Conservation (phyloP, 2,888 invertebrate species). For the Conus canariensis region DNA sequence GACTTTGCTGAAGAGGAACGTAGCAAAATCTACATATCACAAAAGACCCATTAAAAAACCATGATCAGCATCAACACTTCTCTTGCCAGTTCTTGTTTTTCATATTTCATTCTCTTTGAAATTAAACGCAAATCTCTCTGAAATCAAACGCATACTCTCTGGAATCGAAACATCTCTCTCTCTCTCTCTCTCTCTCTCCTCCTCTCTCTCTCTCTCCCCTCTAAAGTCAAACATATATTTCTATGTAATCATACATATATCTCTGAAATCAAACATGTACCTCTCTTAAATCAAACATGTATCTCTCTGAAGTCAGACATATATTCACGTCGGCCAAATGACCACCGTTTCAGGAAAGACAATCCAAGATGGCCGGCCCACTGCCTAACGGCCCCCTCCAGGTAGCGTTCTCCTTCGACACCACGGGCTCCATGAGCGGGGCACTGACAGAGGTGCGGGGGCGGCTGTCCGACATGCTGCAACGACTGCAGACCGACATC, state of each 20-base stretch:
- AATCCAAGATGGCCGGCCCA: conserved; percentile 24
- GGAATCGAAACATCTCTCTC: not conserved
- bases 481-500: conserved; percentile 73
- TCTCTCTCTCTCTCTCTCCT: not conserved
- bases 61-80: not conserved
- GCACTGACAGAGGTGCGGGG: conserved; percentile 65
- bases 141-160: not conserved
- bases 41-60: too few species aligned
- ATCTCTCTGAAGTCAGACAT: not conserved
- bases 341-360: not conserved
- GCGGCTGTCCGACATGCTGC: conserved; percentile 67
- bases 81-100: not conserved
- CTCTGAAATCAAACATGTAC: too few species aligned
- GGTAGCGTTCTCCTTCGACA: conserved; percentile 75
- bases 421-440: conserved; percentile 72
- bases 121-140: not conserved
- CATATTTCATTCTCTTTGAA: not conserved
- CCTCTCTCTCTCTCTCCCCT: not conserved
- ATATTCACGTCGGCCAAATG: too few species aligned
- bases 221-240: too few species aligned
- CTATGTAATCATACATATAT: too few species aligned
- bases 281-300: not conserved
- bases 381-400: conserved; percentile 52
- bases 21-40: too few species aligned
- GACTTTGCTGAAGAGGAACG: too few species aligned